Evolutionary conservation across 2,888 invertebrate species (phyloP), one percentile per base, ranked within the genome.

Genomic region (Chrysodeixis includens): DNA sequence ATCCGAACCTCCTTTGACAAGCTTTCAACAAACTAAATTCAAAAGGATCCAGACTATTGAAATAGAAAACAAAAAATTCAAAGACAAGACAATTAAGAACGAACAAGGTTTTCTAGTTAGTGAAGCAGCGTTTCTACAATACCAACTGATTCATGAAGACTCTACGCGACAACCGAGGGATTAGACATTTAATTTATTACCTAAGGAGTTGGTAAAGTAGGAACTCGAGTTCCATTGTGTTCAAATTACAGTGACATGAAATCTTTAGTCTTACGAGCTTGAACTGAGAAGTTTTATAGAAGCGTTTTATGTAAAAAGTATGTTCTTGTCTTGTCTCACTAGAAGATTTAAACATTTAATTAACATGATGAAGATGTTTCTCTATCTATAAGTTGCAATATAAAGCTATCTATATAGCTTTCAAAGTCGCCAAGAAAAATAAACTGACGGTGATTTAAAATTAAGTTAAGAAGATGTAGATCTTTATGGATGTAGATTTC

Each of bases 121-220:
- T 30, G 9, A 67, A 52, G 40, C 56, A 53, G 49, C 35, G 64
- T 66, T 71, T 69, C 61, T 73, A 73, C 59, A 79, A 74, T 80
- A 71, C 66, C 70, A 66, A 69, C 75, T 82, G 80, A 81, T 83
- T 83, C 78, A 82, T 74, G 77, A 69, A 82, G 80, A 74, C 72
- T 61, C 66, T 62, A 49, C 35, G 63, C 74, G 83, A 79, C 83
- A 79, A 82, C 74, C 70, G 63, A 60, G 71, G 83, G 82, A 83
- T 82, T 83, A 83, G 82, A 76, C 79, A 74, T 74, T 73, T 76
- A 83, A 86, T 85, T 82, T 83, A 85, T 86, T 81, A 74, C 83
- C 64, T 69, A 62, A 56, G 72, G 76, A 79, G 72, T 64, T 71
- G 67, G 69, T 30, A 66, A 71, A 70, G 68, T 72, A 64, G 72